phyloP scores from a whole-genome alignment of 2,113 vertebrate genomes.

The Myrmecophaga tridactyla region DNA sequence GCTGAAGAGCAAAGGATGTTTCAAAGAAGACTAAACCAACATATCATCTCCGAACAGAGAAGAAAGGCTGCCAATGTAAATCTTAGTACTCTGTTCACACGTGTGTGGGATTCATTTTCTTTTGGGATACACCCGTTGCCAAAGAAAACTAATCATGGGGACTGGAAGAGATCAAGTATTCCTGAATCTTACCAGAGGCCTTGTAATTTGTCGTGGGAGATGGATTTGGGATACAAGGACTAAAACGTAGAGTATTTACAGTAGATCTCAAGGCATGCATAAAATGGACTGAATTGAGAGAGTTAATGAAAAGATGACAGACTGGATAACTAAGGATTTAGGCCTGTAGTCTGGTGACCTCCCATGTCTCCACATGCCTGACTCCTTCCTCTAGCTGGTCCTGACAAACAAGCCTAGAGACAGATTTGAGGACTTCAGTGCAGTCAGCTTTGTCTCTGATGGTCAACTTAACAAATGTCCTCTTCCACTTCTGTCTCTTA shows the following conservation, averaged over 20 bases:
- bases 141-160: not conserved
- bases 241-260: not conserved
- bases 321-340: not conserved
- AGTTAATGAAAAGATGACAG: not conserved
- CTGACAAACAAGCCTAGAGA: not conserved
- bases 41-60: not conserved
- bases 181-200: not conserved
- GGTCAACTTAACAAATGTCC: too few species aligned
- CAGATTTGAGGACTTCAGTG: not conserved
- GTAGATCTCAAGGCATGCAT: not conserved
- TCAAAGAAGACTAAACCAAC: not conserved
- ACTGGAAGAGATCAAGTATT: not conserved
- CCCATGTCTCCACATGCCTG: fast-evolving
- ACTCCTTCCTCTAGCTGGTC: not conserved
- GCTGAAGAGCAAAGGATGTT: not conserved
- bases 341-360: not conserved
- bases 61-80: not conserved
- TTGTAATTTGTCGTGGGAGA: not conserved
- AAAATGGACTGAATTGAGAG: not conserved
- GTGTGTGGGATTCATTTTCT: not conserved
- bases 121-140: not conserved
- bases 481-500: not conserved
- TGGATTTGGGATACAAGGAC: not conserved
- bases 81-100: not conserved
- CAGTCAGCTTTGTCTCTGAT: not conserved